phyloP scores from a whole-genome alignment of 2,113 vertebrate species.

The Colinus virginianus region DNA sequence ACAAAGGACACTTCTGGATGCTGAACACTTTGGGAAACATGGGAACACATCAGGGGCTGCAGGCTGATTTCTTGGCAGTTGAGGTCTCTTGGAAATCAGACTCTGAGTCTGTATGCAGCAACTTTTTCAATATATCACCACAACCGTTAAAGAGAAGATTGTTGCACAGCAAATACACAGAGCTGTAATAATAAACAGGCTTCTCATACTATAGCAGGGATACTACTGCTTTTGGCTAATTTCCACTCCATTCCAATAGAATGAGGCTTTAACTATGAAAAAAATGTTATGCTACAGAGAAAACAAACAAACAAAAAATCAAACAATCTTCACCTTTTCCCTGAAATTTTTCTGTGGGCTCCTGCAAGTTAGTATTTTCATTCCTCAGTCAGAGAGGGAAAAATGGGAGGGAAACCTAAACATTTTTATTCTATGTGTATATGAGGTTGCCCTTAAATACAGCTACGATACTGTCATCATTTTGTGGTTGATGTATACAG shows the following conservation, averaged over 20 bases:
- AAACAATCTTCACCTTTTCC: background rate
- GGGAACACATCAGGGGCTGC: background rate
- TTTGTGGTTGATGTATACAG: background rate
- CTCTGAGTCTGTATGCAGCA: background rate
- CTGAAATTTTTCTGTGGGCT: background rate
- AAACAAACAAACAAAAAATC: background rate
- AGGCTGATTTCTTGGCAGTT: slow-evolving; percentile 32
- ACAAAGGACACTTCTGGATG: slow-evolving; percentile 47
- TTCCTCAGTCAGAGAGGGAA: background rate
- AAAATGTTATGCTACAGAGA: background rate
- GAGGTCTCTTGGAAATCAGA: background rate
- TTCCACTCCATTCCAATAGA: slow-evolving; percentile 38
- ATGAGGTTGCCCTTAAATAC: rapidly evolving
- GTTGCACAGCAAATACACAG: slow-evolving; percentile 44
- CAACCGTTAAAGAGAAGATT: slow-evolving; percentile 30
- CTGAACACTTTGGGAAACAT: slow-evolving; percentile 4
- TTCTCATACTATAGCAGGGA: slow-evolving; percentile 17
- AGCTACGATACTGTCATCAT: background rate
- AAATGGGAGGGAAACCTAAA: background rate
- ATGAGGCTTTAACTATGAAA: slow-evolving; percentile 7
- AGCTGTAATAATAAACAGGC: slow-evolving; percentile 42
- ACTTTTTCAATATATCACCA: slow-evolving; percentile 39
- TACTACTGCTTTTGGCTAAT: slow-evolving; percentile 55
- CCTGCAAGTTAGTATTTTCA: background rate
- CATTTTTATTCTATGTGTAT: background rate